Evolutionary conservation across 2,797 vertebrate species (phyloP).

Genomic region (Poeciliopsis turneri): DNA sequence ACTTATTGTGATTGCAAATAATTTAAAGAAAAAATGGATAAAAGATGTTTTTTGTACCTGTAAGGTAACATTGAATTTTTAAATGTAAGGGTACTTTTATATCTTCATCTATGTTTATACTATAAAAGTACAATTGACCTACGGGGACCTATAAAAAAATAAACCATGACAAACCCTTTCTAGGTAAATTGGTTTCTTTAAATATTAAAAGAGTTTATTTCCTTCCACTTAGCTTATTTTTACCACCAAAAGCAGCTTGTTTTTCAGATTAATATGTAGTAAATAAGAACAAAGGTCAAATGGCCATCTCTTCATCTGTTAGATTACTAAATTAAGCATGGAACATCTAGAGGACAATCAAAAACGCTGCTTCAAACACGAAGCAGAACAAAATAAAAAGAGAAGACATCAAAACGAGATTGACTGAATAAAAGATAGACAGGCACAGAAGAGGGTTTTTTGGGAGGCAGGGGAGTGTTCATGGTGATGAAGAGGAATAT

Average conservation of each 20-base stretch:
- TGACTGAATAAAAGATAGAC: constrained; percentile 19
- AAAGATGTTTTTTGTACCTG: no score
- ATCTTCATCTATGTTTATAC: background rate
- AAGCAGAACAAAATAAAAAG: background rate
- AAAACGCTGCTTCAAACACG: background rate
- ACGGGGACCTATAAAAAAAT: background rate
- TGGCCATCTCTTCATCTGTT: background rate
- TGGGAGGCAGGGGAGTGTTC: background rate
- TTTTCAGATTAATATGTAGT: background rate
- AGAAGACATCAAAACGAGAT: background rate
- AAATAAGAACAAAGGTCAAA: background rate
- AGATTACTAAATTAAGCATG: background rate
- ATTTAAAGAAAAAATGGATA: background rate
- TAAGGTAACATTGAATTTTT: no score
- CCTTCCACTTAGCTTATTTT: background rate
- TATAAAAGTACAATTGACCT: background rate
- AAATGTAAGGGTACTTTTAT: background rate
- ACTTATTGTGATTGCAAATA: background rate
- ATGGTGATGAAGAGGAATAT: constrained; percentile 56
- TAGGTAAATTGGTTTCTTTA: background rate
- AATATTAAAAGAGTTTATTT: background rate
- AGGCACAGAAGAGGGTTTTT: background rate
- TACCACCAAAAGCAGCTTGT: background rate
- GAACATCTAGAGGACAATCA: background rate
- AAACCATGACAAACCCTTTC: background rate